phyloP scores from a whole-genome alignment of 1,140 invertebrate genomes.

The Tetragnatha versicolor region DNA sequence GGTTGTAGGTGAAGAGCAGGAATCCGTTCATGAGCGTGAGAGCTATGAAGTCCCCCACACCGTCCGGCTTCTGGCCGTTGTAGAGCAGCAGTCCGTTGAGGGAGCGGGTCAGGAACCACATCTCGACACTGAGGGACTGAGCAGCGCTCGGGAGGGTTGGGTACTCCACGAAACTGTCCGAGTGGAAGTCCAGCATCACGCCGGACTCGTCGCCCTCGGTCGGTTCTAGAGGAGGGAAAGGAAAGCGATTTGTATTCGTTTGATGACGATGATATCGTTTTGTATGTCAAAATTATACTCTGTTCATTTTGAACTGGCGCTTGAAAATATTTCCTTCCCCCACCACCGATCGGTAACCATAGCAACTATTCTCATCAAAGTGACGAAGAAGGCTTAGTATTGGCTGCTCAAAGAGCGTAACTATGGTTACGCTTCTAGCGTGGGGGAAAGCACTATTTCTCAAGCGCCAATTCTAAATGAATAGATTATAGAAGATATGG shows the following conservation, averaged over 20 bases:
- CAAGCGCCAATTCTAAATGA: no score
- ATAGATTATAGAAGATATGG: no score
- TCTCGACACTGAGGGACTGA: conserved; percentile 80
- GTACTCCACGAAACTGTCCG: conserved; percentile 79
- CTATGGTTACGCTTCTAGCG: no score
- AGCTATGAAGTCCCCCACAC: conserved; percentile 82
- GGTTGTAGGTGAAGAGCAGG: conserved; percentile 84
- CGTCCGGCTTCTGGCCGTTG: conserved; percentile 73
- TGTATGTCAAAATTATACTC: background rate
- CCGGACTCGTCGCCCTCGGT: conserved; percentile 52
- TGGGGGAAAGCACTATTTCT: no score
- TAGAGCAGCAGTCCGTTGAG: conserved; percentile 83
- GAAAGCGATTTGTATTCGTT: background rate
- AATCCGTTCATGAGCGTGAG: conserved; percentile 80
- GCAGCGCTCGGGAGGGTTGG: conserved; percentile 78
- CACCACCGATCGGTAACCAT: no score
- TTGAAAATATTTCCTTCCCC: no score
- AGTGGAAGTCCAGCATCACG: conserved; percentile 68
- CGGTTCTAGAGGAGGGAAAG: conserved; percentile 57
- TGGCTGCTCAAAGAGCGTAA: no score
- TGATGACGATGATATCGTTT: background rate
- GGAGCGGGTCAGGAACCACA: conserved; percentile 84
- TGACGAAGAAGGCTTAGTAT: no score
- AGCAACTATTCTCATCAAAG: no score
- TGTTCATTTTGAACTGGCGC: background rate